Base-by-base conservation (phyloP, 2,797 vertebrate genomes). In the Falco naumanni region DNA sequence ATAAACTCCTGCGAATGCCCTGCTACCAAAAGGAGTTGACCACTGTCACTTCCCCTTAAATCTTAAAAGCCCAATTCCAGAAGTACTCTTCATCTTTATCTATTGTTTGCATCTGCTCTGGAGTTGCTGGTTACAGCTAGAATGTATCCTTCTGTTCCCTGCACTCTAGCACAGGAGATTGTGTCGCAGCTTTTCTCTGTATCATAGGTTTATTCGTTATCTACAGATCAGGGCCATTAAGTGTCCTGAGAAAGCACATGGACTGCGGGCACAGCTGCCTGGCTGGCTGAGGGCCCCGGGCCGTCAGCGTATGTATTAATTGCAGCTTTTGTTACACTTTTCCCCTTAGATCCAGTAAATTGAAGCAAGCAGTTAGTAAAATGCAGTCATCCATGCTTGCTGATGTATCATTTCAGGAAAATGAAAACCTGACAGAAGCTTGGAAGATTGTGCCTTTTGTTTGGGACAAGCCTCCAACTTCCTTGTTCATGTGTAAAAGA, bases 401-500 rank as follows among this genome's bases (percentile, higher is more conserved):
- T 97, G 94, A 97, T 96, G 96, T 95, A 96, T 95, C 3, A 5
- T 80, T 86, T 95, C 85, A 95, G 91, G 96, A 96, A 94, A 96
- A 96, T 84, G 88, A 95, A 89, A 96, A 54, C 80, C 69, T 76
- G 70, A 81, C 76, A 90, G 91, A 59, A 88, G 80, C 80, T 93
- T 72, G 63, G 87, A 72, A 91, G 65, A 54, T 90, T 63, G 70
- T 82, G 87, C 85, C 94, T 94, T 96, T 96, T 96, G 96, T 97
- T 91, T 91, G 94, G 83, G 94, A 86, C 87, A 69, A 90, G 63
- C 50, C 91, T 96, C 70, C 7, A 4, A 21, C 85, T 96, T 96
- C 87, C 95, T 96, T 26, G 29, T 79, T 86, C 69, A 37, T 5
- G 89, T 95, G 94, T 95, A 94, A 95, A 97, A 96, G 82, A 87